Base-by-base conservation (phyloP, 2,113 vertebrate genomes). In the Oostethus manadensis region DNA sequence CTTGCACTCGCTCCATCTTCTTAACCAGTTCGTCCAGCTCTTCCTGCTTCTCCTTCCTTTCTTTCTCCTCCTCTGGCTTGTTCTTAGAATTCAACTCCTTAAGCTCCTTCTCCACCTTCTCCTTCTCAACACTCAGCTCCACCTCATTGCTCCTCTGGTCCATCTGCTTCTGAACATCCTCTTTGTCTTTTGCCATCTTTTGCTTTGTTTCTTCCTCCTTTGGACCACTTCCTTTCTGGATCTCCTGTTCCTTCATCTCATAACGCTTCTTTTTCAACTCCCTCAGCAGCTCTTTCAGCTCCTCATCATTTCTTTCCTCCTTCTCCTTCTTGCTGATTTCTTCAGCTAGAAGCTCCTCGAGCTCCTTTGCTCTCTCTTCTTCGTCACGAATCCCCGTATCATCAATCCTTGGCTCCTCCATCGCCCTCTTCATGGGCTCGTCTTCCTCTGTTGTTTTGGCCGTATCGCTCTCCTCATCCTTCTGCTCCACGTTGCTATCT, bases 101-200 rank as follows among this genome's bases (percentile, higher is more conserved):
- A 0, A 83, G 67, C 56, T 88, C 82, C 56, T 85, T 84, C 74
- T 84, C 70, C 68, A 86, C 84, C 66, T 87, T 88, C 64, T 81
- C 88, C 38, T 89, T 90, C 81, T 93, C 92, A 46, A 88, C 87
- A 86, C 88, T 84, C 56, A 79, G 79, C 76, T 92, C 81, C 61
- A 68, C 74, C 68, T 84, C 76, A 0, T 68, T 84, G 58, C 77
- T 87, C 71, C 53, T 77, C 66, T 78, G 64, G 59, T 84, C 74
- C 51, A 77, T 78, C 74, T 79, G 62, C 51, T 74, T 69, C 54
- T 82, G 76, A 33, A 49, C 1, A 6, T 82, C 68, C 14, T 71
- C 76, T 72, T 40, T 60, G 60, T 38, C 56, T 65, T 6, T 62
- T 46, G 38, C 48, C 46, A 61, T 51, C 51, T 45, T 78, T 64